Percentiles rank a stretch among this genome's conserved stretches.
These are phyloP conservation scores for Hyposoter dolosus DNA, from an alignment of 2,888 invertebrate genomes.

Conservation along the genomic window DNA sequence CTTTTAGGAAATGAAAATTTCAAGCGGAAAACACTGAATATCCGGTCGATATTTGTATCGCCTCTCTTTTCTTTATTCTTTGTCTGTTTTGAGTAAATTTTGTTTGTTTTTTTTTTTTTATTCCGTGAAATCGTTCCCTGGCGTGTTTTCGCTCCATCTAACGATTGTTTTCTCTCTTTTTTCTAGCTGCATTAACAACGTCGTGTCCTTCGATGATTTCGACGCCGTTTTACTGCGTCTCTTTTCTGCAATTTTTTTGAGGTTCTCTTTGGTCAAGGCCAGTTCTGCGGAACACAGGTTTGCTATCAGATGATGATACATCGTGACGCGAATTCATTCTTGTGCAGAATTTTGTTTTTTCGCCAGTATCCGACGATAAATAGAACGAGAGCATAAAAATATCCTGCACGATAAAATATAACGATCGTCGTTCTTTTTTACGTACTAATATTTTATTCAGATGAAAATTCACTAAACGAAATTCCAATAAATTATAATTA, in stretches of 20 bases:
- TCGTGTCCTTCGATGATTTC: constrained; percentile 8
- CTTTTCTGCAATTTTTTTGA: constrained; percentile 68
- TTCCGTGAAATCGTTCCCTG: neutral
- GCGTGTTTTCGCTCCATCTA: neutral
- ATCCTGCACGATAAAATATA: neutral
- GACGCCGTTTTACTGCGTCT: constrained; percentile 43
- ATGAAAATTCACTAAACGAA: neutral
- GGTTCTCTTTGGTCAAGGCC: constrained; percentile 71
- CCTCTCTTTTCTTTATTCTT: neutral
- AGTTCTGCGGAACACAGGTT: constrained; percentile 65
- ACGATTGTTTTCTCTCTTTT: constrained; percentile 1
- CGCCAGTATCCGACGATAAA: neutral
- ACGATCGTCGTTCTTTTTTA: neutral
- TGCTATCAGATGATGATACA: neutral
- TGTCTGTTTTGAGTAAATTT: neutral
- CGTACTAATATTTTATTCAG: neutral
- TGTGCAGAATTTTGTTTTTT: neutral
- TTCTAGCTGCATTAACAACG: neutral
- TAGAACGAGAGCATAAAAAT: constrained; percentile 3
- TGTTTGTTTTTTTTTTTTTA: neutral
- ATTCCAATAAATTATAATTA: neutral
- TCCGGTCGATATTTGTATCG: neutral
- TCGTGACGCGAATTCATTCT: neutral
- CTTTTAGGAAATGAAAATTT: neutral
- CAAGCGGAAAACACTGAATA: neutral